Evolutionary conservation across 2,113 vertebrate genomes (phyloP), one percentile per base, ranked within the genome.

Genomic region (Brachypodius melanocephalos): DNA sequence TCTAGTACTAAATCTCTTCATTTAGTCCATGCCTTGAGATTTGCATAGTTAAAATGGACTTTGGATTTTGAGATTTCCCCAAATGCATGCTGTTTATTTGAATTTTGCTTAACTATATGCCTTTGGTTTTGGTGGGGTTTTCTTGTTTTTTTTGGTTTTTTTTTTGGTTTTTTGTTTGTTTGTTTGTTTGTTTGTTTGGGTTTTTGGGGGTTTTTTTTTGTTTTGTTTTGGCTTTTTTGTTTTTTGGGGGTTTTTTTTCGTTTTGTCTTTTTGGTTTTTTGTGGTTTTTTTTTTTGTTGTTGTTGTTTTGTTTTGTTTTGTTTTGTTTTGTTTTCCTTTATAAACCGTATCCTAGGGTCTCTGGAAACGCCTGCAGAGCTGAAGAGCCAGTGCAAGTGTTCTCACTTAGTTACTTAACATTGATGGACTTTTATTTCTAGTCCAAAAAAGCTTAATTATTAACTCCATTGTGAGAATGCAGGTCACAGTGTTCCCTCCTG

Each of bases 401-500:
- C 31, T 46, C 65, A 16, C 48, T 59, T 52, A 66, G 21, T 59
- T 89, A 2, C 32, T 77, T 91, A 63, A 9, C 14, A 12, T 19
- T 32, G 46, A 43, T 55, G 21, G 59, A 17, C 82, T 85, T 78
- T 14, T 22, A 59, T 76, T 83, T 94, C 49, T 57, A 73, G 40
- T 90, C 36, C 17, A 43, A 45, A 90, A 61, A 63, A 66, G 16
- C 66, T 85, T 84, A 45, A 79, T 88, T 13, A 89, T 81, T 93
- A 76, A 88, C 59, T 69, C 8, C 20, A 3, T 74, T 78, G 52
- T 85, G 69, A 46, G 29, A 45, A 62, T 72, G 73, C 46, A 75
- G 92, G 83, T 86, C 92, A 58, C 88, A 42, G 1, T 90, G 88
- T 94, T 95, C 88, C 46, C 62, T 84, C 63, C 65, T 67, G 87